phyloP scores from a whole-genome alignment of 2,113 vertebrate species.

The Serilophus lunatus region DNA sequence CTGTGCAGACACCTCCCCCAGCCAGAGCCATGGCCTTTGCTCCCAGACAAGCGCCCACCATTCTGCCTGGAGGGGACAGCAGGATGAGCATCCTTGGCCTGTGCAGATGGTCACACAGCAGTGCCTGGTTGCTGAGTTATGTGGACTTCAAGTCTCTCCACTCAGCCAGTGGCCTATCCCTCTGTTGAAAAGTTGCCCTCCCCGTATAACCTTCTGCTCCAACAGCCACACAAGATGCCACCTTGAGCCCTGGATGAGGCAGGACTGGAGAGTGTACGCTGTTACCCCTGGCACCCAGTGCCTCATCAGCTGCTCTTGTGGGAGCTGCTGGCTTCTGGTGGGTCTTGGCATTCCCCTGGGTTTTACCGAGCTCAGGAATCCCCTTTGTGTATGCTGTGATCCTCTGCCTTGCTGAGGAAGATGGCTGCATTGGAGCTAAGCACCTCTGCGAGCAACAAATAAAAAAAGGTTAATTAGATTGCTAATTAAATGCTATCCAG shows the following conservation, averaged over 20 bases:
- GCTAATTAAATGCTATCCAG: slow-evolving; percentile 4
- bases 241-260: neutral
- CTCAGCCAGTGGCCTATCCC: neutral
- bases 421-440: neutral
- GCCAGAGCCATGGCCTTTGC: neutral
- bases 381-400: fast-evolving
- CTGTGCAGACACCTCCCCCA: neutral
- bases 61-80: too few species aligned
- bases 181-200: neutral
- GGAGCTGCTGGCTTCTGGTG: neutral
- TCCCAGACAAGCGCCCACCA: fast-evolving
- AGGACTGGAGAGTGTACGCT: neutral
- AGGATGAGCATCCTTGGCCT: neutral
- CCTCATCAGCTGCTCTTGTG: neutral
- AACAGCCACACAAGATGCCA: neutral
- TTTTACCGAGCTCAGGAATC: neutral
- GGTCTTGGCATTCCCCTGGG: neutral
- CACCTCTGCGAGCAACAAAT: neutral
- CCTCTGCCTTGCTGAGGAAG: neutral
- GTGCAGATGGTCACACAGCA: neutral
- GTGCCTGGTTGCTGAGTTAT: neutral
- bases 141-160: neutral
- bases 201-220: neutral
- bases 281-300: too few species aligned
- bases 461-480: neutral